Conservation (phyloP, 2,797 vertebrate genomes). For the Phataginus tricuspis region DNA sequence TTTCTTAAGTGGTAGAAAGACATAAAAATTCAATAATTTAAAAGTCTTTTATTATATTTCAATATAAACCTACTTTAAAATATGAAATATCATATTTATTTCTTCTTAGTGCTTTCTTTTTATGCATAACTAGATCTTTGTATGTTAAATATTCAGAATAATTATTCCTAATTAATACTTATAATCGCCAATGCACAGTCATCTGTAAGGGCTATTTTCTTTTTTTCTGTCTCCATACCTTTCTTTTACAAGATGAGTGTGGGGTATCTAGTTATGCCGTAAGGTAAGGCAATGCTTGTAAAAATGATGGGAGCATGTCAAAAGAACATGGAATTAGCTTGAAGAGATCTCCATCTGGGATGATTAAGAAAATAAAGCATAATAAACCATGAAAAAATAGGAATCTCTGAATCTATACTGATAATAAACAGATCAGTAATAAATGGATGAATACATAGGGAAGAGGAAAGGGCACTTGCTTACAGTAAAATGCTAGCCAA, state of each 20-base stretch:
- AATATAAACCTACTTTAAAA: not conserved
- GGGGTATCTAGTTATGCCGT: not conserved
- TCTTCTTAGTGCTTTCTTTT: not conserved
- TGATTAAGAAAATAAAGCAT: not conserved
- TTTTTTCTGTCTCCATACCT: not conserved
- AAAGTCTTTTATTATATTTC: not conserved
- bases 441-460: not conserved
- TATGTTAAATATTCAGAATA: not conserved
- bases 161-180: not conserved
- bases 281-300: not conserved
- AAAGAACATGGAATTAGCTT: not conserved
- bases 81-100: not conserved
- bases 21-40: not conserved
- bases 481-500: not conserved
- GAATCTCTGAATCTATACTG: not conserved
- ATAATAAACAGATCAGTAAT: not conserved
- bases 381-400: not conserved
- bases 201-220: not conserved
- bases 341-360: not conserved
- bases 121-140: not conserved
- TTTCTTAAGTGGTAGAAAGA: not conserved
- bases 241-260: not conserved
- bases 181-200: not conserved
- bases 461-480: not conserved
- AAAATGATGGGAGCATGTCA: not conserved